Evolutionary conservation across 2,797 vertebrate species (phyloP).

Genomic region (Gadopsis marmoratus): DNA sequence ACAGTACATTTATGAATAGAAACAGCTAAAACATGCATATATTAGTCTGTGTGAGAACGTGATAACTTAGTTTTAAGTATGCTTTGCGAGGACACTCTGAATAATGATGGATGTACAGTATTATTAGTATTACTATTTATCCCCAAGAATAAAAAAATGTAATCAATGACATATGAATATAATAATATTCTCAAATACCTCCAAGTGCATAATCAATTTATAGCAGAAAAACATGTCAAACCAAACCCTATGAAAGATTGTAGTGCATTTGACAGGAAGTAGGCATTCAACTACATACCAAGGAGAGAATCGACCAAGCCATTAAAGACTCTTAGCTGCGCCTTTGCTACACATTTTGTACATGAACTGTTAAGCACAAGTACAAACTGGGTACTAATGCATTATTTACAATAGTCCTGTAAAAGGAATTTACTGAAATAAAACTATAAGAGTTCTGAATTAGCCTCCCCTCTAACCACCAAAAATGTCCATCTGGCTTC

Average conservation of each 20-base stretch:
- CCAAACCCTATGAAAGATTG: background rate
- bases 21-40: background rate
- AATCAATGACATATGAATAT: background rate
- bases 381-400: slow-evolving; percentile 13
- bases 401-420: slow-evolving; percentile 9
- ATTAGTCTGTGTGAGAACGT: background rate
- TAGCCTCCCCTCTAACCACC: slow-evolving; percentile 22
- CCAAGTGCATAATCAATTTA: background rate
- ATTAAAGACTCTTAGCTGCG: background rate
- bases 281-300: background rate
- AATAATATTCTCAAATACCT: background rate
- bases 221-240: background rate
- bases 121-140: background rate
- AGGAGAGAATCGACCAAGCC: background rate
- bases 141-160: background rate
- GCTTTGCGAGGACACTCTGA: background rate
- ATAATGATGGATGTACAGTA: background rate
- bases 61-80: background rate
- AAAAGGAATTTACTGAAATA: slow-evolving; percentile 20
- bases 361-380: slow-evolving; percentile 3
- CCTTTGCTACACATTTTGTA: background rate
- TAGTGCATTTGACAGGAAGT: background rate
- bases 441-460: slow-evolving; percentile 23
- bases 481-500: slow-evolving; percentile 60
- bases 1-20: background rate